Conservation (phyloP, 2,888 invertebrate genomes). For the Eilema depressum region DNA sequence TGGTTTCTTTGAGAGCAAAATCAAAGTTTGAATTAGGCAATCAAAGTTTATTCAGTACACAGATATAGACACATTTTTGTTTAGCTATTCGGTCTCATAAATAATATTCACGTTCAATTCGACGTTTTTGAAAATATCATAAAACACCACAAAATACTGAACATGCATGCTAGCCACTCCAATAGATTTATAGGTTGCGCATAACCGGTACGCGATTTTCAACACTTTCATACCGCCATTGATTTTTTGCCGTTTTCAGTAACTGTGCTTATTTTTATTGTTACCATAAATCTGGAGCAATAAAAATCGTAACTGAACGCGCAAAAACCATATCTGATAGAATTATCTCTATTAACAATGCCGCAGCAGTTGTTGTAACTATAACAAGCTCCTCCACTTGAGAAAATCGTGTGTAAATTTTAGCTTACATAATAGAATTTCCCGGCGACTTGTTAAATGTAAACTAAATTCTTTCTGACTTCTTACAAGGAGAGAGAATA, state of each 20-base stretch:
- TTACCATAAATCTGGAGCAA: conserved; percentile 20
- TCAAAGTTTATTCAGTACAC: conserved; percentile 68
- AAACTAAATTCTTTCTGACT: conserved; percentile 65
- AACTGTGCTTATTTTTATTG: conserved; percentile 29
- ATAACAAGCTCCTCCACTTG: conserved; percentile 36
- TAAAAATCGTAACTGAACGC: conserved; percentile 17
- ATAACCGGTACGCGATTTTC: conserved; percentile 33
- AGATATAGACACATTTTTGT: conserved; percentile 15
- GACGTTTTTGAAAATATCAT: neutral
- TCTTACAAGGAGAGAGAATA: conserved; percentile 75
- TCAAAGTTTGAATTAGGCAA: conserved; percentile 72
- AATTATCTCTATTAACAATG: conserved; percentile 17
- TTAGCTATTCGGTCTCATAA: neutral
- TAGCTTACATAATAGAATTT: conserved; percentile 47
- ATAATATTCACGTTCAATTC: neutral
- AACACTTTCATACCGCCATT: conserved; percentile 36
- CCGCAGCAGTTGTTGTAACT: conserved; percentile 20
- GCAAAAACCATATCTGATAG: conserved; percentile 11
- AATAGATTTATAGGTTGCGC: conserved; percentile 37
- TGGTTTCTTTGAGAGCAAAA: conserved; percentile 61
- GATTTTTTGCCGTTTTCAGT: conserved; percentile 38
- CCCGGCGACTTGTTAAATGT: conserved; percentile 58
- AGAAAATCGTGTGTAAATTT: conserved; percentile 53
- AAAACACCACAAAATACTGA: conserved; percentile 1
- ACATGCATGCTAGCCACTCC: conserved; percentile 11